These are phyloP conservation scores for Rhinella marina DNA, from an alignment of 2,797 vertebrate species.

Conservation along the genomic window DNA sequence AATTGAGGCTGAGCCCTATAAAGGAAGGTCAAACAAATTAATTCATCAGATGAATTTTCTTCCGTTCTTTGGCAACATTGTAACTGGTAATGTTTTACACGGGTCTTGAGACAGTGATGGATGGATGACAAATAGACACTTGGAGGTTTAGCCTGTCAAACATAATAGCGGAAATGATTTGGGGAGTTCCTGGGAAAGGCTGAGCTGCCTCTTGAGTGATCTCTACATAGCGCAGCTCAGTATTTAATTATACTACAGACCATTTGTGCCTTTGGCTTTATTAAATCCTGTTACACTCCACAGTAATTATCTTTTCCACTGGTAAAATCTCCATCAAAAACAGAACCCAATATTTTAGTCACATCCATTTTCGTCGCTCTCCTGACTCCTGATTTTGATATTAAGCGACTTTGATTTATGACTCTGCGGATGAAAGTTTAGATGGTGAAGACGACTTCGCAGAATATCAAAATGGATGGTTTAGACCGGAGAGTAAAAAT, in stretches of 20 bases:
- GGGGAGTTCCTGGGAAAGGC: slow-evolving; percentile 9
- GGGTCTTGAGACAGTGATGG: not conserved
- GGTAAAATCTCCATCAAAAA: slow-evolving; percentile 34
- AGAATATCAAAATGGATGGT: slow-evolving; percentile 46
- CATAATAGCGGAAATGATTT: slow-evolving; percentile 28
- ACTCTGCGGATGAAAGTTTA: slow-evolving; percentile 56
- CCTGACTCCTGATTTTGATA: slow-evolving; percentile 48
- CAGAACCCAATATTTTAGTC: slow-evolving; percentile 6
- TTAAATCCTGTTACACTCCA: slow-evolving; percentile 15
- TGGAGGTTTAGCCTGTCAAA: slow-evolving; percentile 21
- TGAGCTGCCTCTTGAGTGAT: not conserved
- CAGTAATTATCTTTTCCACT: slow-evolving; percentile 41
- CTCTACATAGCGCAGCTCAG: not conserved
- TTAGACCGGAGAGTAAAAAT: not conserved
- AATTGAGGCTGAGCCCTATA: not conserved
- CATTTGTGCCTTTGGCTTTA: slow-evolving; percentile 28
- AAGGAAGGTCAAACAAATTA: not conserved
- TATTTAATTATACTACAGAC: slow-evolving; percentile 29
- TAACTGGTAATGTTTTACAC: slow-evolving; percentile 1
- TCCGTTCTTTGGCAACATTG: not conserved
- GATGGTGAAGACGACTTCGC: slow-evolving; percentile 15
- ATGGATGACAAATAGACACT: slow-evolving; percentile 4
- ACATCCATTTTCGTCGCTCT: slow-evolving; percentile 38
- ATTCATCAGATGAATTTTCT: not conserved
- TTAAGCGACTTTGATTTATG: slow-evolving; percentile 61